phyloP scores from a whole-genome alignment of 1,140 invertebrate genomes.

The Patella vulgata region DNA sequence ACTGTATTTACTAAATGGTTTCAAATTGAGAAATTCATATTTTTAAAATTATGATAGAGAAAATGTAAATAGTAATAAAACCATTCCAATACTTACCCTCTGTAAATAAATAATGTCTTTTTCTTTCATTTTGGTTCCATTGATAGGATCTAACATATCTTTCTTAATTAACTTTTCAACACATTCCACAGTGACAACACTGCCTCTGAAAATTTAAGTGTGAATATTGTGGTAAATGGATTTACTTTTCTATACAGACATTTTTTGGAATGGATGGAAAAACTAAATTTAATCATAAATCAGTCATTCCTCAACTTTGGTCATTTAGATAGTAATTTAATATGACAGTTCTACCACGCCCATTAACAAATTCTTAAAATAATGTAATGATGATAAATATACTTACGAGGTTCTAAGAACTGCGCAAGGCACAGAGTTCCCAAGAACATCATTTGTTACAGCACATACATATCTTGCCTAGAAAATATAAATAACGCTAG shows the following conservation, averaged over 20 bases:
- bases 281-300: too few relatives aligned
- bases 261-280: too few relatives aligned
- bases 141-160: constrained; percentile 96
- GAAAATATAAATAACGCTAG: constrained; percentile 4
- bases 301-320: background rate
- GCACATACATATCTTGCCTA: constrained; percentile 96
- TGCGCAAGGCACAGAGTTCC: constrained; percentile 93
- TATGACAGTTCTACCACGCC: too few relatives aligned
- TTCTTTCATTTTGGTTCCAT: constrained; percentile 86
- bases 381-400: background rate
- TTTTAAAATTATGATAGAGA: background rate
- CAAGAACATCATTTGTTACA: constrained; percentile 94
- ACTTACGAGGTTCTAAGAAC: constrained; percentile 90
- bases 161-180: constrained; percentile 96
- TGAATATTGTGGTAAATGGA: too few relatives aligned
- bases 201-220: constrained; percentile 78
- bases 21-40: background rate
- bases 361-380: too few relatives aligned
- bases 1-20: background rate
- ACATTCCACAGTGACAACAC: constrained; percentile 96
- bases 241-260: too few relatives aligned
- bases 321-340: background rate
- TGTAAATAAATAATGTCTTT: constrained; percentile 93
- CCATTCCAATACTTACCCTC: constrained; percentile 78
- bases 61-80: background rate